Base-by-base conservation (phyloP, 1,140 invertebrate genomes). In the Callitettix versicolor region DNA sequence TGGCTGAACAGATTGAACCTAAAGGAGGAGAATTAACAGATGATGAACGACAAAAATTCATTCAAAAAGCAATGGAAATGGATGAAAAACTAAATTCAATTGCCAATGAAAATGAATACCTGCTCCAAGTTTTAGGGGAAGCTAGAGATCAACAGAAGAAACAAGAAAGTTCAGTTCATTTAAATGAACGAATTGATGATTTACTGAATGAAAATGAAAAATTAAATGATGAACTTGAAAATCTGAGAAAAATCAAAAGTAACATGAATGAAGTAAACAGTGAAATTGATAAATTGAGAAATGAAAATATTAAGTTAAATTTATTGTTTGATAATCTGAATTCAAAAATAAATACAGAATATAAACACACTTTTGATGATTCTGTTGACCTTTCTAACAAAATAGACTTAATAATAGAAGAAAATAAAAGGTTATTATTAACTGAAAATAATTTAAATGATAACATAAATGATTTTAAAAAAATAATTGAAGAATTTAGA, bases 1-100 rank as follows among this genome's bases (percentile, higher is more conserved):
- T 87, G 54, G 79, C 81, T 55, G 73, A 79, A 52, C 73, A 55
- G 9, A 49, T 54, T 14, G 55, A 62, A n/a, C 15, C n/a, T 15
- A 42, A 22, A 43, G 11, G 2, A 11, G 22, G 33, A 36, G 34
- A n/a, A 36, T 15, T 43, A 20, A 34, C 9, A 12, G 38, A 55
- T 46, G 46, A 43, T 33, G 30, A 41, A 33, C 17, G 26, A 2
- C 11, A 18, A 18, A 5, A 18, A 9, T 21, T 38, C 9, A 14
- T 33, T 36, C 20, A 43, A 15, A 49, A 57, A 52, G 17, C 33
- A 15, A 17, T 20, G 14, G 55, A 61, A 55, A 21, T 61, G 12
- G 51, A 53, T 42, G 51, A 59, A 20, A 61, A 61, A 43, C 38
- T 58, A 11, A 55, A 47, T 20, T 21, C 47, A 26, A 41, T 61